Base-by-base conservation (phyloP, 2,797 vertebrate species). In the Leptoclinus maculatus region DNA sequence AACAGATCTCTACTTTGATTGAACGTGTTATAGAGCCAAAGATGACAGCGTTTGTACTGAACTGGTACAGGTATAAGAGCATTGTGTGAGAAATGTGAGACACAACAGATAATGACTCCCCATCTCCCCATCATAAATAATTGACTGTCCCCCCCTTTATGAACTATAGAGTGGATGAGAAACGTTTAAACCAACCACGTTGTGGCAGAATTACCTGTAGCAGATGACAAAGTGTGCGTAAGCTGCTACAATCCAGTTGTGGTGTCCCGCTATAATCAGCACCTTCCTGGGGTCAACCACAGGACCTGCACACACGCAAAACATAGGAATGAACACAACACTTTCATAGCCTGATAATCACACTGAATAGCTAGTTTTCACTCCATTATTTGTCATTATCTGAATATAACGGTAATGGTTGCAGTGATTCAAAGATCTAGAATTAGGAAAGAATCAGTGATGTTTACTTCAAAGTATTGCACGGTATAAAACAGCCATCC, bases 181-280 rank as follows among this genome's bases (percentile, higher is more conserved):
- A 57, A 32, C 14, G 16, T 5, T 34, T 74, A 14, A 60, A 57
- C 27, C 38, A 7, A 23, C 39, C 16, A 17, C 19, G 14, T 14
- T 62, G 53, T 17, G 34, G 25, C 21, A 71, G 29, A 58, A 19
- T 85, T 96, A 99, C 98, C 98, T 98, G 95, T 99, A 99, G 88
- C 98, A 99, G 89, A 99, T 98, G 82, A 98, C 98, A 85, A 97
- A 99, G 90, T 99, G 98, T 11, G 98, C 98, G 71, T 99, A 99
- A 2, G 98, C 98, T 80, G 96, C 97, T 65, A 99, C 98, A 77
- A 99, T 99, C 98, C 98, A 99, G 86, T 99, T 99, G 93, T 99
- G 98, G 86, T 99, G 98, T 82, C 98, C 98, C 19, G 97, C 96
- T 36, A 99, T 95, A 68, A 99, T 99, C 7, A 99, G 90, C 83